A percentile compares a stretch with the other conserved stretches of the same genome.
Conservation (phyloP, 2,113 vertebrate genomes). For the Chaenogobius annularis region DNA sequence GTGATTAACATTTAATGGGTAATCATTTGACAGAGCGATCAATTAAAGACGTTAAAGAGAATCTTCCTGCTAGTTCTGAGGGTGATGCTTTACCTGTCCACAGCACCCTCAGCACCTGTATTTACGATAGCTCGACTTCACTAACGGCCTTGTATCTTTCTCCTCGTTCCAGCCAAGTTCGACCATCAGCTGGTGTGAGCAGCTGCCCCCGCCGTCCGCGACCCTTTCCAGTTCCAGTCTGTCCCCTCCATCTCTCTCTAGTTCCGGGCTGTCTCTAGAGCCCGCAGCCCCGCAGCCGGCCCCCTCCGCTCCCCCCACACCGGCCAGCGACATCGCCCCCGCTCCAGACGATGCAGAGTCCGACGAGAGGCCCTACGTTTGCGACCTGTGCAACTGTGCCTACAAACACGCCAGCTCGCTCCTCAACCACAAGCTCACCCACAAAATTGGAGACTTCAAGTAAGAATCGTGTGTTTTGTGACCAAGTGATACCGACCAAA, state of each 20-base stretch:
- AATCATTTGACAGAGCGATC: too few relatives aligned
- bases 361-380: slow-evolving; percentile 76
- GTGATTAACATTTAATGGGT: too few relatives aligned
- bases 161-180: slow-evolving; percentile 60
- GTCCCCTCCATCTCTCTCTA: slow-evolving; percentile 67
- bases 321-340: slow-evolving; percentile 13
- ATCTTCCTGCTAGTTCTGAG: too few relatives aligned
- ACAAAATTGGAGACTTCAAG: slow-evolving; percentile 79
- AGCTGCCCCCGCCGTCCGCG: slow-evolving; percentile 73
- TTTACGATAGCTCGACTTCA: neutral
- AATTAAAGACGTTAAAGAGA: too few relatives aligned
- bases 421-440: slow-evolving; percentile 80
- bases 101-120: too few relatives aligned
- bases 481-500: neutral
- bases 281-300: slow-evolving; percentile 41
- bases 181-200: slow-evolving; percentile 75
- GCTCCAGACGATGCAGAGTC: slow-evolving; percentile 63
- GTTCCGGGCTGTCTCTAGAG: slow-evolving; percentile 70
- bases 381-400: slow-evolving; percentile 79
- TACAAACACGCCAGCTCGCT: slow-evolving; percentile 80
- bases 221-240: slow-evolving; percentile 67
- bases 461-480: neutral
- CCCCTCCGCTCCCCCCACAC: slow-evolving; percentile 8
- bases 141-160: neutral
- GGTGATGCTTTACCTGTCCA: too few relatives aligned